phyloP scores from a whole-genome alignment of 1,140 invertebrate genomes.

The Drosophila willistoni region DNA sequence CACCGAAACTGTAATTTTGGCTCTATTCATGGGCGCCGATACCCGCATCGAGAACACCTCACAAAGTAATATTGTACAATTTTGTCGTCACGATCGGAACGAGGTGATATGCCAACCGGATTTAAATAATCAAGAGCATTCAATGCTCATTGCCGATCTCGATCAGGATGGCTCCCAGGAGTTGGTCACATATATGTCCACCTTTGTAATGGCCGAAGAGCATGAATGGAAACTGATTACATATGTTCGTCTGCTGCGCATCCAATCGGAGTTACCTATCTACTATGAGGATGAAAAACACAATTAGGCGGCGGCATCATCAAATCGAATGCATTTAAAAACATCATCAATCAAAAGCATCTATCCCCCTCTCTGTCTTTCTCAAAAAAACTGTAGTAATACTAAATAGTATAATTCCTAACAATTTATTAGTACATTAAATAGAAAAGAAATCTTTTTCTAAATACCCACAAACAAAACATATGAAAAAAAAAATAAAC shows the following conservation, averaged over 20 bases:
- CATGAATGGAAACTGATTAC: conserved; percentile 86
- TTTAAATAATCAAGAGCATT: conserved; percentile 87
- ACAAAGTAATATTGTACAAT: conserved; percentile 88
- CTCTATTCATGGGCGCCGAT: conserved; percentile 89
- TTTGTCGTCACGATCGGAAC: conserved; percentile 86
- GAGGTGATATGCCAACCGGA: conserved; percentile 88
- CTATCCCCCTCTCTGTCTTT: background rate
- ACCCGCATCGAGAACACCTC: conserved; percentile 89
- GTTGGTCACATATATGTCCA: conserved; percentile 89
- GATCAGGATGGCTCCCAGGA: conserved; percentile 89
- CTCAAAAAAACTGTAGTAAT: conserved; percentile 16
- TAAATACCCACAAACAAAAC: conserved; percentile 41
- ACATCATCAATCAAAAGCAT: background rate
- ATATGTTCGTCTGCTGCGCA: conserved; percentile 86
- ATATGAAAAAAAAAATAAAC: conserved; percentile 20
- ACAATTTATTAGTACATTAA: conserved; percentile 60
- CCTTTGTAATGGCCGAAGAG: conserved; percentile 84
- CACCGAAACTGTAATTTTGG: conserved; percentile 89
- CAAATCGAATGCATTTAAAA: conserved; percentile 53
- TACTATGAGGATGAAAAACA: conserved; percentile 84
- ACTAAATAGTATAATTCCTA: conserved; percentile 50
- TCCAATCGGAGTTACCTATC: conserved; percentile 88
- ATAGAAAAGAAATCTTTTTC: conserved; percentile 54
- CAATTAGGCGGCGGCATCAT: conserved; percentile 48
- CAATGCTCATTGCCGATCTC: conserved; percentile 88